A percentile compares a stretch with the other conserved stretches of the same genome.
Conservation (phyloP, 2,888 invertebrate genomes). For the Xanthia icteritia region DNA sequence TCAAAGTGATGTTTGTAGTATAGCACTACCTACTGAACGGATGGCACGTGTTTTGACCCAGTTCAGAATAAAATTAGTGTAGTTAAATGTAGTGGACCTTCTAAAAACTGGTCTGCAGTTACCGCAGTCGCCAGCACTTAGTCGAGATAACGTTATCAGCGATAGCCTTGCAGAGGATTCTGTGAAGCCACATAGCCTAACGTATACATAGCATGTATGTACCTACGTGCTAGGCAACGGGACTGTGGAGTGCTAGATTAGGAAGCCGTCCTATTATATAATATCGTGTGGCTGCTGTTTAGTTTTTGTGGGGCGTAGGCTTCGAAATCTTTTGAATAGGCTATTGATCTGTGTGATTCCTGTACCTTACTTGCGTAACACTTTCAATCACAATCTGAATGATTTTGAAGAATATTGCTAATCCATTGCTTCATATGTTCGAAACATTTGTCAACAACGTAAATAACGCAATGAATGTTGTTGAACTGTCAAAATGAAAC, state of each 20-base stretch:
- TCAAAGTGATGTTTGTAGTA: background rate
- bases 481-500: no score
- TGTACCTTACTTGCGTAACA: no score
- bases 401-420: no score
- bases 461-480: no score
- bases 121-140: conserved; percentile 69
- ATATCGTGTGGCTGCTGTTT: conserved; percentile 8
- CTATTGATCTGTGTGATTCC: background rate
- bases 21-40: background rate
- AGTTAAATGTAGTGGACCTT: conserved; percentile 45
- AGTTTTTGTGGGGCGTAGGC: conserved; percentile 4
- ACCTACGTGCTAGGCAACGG: conserved; percentile 35
- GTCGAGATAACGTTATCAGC: conserved; percentile 88
- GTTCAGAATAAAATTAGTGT: background rate
- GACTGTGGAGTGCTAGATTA: conserved; percentile 42
- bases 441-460: no score
- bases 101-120: conserved; percentile 66
- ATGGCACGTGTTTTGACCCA: background rate
- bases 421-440: no score
- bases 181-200: conserved; percentile 74
- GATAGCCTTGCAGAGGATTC: conserved; percentile 88
- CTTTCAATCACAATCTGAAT: no score
- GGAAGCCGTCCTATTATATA: conserved; percentile 44
- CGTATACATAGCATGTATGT: conserved; percentile 53
- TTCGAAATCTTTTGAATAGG: background rate